Evolutionary conservation across 2,888 invertebrate species (phyloP).

Genomic region (Eudemis profundana): DNA sequence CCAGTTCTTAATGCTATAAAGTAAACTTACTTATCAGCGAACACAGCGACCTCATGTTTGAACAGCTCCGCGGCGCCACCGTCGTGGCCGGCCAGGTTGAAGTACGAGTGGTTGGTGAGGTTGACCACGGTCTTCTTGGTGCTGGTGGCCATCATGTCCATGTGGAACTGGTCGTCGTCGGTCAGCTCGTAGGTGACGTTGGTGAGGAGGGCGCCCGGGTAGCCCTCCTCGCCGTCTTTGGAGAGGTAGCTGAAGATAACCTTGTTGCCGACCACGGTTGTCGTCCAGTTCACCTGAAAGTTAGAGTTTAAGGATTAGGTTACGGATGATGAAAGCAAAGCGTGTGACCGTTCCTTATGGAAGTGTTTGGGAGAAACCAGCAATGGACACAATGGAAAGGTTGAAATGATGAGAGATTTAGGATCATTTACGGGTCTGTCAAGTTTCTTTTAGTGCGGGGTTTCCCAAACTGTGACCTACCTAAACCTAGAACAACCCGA

Average conservation of each 20-base stretch:
- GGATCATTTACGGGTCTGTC: too few species aligned
- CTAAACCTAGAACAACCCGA: too few species aligned
- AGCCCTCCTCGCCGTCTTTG: slow-evolving; percentile 94
- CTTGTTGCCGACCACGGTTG: slow-evolving; percentile 83
- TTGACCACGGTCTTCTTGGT: slow-evolving; percentile 94
- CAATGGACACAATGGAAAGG: too few species aligned
- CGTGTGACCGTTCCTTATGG: too few species aligned
- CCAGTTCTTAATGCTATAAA: too few species aligned
- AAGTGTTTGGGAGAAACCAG: too few species aligned
- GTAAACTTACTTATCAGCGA: slow-evolving; percentile 87
- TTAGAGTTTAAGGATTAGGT: background rate
- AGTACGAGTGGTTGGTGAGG: slow-evolving; percentile 96
- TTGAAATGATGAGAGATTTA: too few species aligned
- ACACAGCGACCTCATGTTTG: slow-evolving; percentile 88
- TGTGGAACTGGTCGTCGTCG: slow-evolving; percentile 88
- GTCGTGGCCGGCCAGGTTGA: slow-evolving; percentile 95
- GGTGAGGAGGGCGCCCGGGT: slow-evolving; percentile 92
- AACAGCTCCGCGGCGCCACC: slow-evolving; percentile 87
- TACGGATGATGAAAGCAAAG: too few species aligned
- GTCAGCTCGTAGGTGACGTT: slow-evolving; percentile 89
- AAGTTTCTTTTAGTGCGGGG: too few species aligned
- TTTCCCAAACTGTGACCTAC: too few species aligned
- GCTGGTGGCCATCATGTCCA: slow-evolving; percentile 89
- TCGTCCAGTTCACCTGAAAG: slow-evolving; percentile 87
- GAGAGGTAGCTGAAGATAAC: slow-evolving; percentile 91